Evolutionary conservation across 1,140 invertebrate species (phyloP), one percentile per base, ranked within the genome.

Genomic region (Hyles vespertilio): DNA sequence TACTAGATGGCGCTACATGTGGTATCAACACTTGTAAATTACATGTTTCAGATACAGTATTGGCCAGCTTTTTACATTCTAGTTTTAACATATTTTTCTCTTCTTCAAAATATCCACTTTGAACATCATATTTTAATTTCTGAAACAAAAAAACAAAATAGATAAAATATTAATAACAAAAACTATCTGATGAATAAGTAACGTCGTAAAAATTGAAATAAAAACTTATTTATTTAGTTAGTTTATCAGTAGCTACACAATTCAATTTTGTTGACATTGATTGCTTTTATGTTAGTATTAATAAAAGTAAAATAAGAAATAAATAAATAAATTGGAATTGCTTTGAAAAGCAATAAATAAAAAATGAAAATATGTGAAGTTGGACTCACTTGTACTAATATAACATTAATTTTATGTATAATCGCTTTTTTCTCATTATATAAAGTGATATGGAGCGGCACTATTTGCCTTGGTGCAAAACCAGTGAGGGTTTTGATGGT

Each of bases 401-500:
- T 54, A 5, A 80, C 57, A 44, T 51, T 68, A 5, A 88, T 70
- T 71, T 77, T 78, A 9, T 63, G 67, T 49, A 86, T 69, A 65
- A 63, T 79, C 10, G 67, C 65, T 67, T 70, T 77, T 10, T 68
- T 79, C 34, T 81, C 70, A 62, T 88, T 88, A 36, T 47, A 63
- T 47, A 86, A 72, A 36, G 67, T 77, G 7, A 74, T 59, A 72
- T 81, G 74, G n/a, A 88, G 74, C 3, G 77, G 77, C 56, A 84
- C 46, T 8, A 49, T 65, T 65, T 88, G 81, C 51, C 66, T 74
- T 3, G 71, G 62, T n/a, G 78, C 67, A 59, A 82, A 81, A 7
- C 67, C 75, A 60, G 61, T 74, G 44, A 77, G 84, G 0, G 83
- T 81, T 70, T 78, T 83, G 5, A 88, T 56, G 43, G 61, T 69